A percentile compares a stretch with the other conserved stretches of the same genome.
phyloP scores from a whole-genome alignment of 2,797 vertebrate species.

The Sitta carolinensis region DNA sequence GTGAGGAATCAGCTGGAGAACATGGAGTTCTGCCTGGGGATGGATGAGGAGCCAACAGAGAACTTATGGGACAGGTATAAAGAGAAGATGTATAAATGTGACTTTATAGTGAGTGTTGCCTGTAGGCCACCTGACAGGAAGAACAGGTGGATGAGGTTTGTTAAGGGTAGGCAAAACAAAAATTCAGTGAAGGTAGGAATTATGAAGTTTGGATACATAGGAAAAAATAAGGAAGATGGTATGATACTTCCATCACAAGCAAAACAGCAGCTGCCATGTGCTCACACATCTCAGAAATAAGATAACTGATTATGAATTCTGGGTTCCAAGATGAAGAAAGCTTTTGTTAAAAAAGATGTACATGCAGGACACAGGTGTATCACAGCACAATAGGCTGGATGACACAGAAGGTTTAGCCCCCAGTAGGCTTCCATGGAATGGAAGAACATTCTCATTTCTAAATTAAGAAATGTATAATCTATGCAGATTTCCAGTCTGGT shows the following conservation, averaged over 20 bases:
- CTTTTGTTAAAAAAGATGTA: background rate
- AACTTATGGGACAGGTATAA: background rate
- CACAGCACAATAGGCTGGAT: background rate
- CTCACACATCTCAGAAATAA: background rate
- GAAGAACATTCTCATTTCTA: background rate
- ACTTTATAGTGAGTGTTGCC: background rate
- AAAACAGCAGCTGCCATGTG: background rate
- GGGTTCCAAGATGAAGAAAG: background rate
- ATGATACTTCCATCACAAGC: background rate
- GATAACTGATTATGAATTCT: background rate
- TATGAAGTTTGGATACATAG: background rate
- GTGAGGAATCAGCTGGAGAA: background rate
- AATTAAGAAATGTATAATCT: background rate
- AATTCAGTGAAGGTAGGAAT: background rate
- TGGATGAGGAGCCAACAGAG: background rate
- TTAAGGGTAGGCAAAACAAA: background rate
- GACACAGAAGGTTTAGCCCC: background rate
- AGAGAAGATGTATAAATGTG: background rate
- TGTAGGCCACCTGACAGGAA: background rate
- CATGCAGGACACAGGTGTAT: background rate
- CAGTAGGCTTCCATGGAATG: background rate
- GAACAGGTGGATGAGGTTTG: background rate
- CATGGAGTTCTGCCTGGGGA: background rate
- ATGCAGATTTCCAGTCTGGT: background rate
- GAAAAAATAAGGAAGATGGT: background rate